Conservation (phyloP, 2,113 vertebrate species). For the Taxidea taxus region DNA sequence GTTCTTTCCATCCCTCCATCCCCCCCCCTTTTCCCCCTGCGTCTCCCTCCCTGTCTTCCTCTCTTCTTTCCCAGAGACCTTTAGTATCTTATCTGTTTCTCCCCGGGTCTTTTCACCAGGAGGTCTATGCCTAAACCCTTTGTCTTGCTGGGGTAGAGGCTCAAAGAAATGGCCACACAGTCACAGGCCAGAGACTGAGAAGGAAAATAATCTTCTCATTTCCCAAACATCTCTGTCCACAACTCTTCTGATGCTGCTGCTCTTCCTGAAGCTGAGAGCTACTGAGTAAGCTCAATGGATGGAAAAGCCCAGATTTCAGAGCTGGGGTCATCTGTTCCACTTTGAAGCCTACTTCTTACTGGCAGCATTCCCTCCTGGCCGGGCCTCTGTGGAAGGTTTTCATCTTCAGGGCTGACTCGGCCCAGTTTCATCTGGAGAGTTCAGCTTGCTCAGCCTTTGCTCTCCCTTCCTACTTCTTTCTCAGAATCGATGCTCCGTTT, state of each 20-base stretch:
- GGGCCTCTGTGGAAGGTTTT: not conserved
- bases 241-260: not conserved
- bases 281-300: not conserved
- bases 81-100: not conserved
- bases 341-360: not conserved
- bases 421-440: not conserved
- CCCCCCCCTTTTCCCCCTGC: fast-evolving
- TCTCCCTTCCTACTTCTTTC: constrained; percentile 9
- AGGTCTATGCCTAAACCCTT: not conserved
- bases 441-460: not conserved
- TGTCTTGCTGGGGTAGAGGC: not conserved
- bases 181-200: not conserved
- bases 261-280: not conserved
- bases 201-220: not conserved
- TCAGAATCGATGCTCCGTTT: constrained; percentile 39
- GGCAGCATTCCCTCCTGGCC: not conserved
- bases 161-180: not conserved
- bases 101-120: not conserved
- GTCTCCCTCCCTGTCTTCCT: not conserved
- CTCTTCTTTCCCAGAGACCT: not conserved
- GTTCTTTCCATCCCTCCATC: not conserved
- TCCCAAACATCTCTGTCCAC: not conserved
- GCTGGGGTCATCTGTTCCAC: not conserved
- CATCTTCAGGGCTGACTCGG: not conserved
- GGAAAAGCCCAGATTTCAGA: not conserved